Evolutionary conservation across 2,113 vertebrate species (phyloP).

Genomic region (Scatophagus argus): DNA sequence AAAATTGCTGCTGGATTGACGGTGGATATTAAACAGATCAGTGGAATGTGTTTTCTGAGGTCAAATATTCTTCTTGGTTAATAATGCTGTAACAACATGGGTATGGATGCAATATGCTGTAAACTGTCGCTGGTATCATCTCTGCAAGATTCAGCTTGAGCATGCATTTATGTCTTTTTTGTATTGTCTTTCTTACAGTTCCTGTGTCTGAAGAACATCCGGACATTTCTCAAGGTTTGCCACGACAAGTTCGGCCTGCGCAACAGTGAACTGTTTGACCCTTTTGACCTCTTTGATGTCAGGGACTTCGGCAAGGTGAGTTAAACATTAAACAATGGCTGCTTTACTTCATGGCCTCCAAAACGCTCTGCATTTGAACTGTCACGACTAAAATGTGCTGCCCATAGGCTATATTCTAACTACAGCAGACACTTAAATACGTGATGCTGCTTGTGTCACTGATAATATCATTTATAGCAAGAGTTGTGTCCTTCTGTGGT

Average conservation of each 20-base stretch:
- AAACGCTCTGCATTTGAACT: not conserved
- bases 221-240: constrained; percentile 97
- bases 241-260: constrained; percentile 95
- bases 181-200: constrained; percentile 84
- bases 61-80: constrained; percentile 14
- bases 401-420: constrained; percentile 6
- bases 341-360: not conserved
- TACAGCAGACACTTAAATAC: not conserved
- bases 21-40: constrained; percentile 27
- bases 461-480: not conserved
- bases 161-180: not conserved
- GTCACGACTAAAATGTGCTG: not conserved
- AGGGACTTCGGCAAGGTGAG: constrained; percentile 99
- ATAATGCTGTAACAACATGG: not conserved
- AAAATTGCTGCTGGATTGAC: constrained; percentile 9
- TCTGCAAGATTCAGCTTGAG: not conserved
- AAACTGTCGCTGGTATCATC: not conserved
- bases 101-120: not conserved
- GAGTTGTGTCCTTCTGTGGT: constrained; percentile 5
- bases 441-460: constrained; percentile 26
- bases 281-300: constrained; percentile 98
- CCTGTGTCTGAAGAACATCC: constrained; percentile 97
- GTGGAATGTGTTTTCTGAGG: constrained; percentile 6
- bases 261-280: constrained; percentile 97
- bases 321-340: not conserved